Evolutionary conservation across 2,113 vertebrate genomes (phyloP).

Genomic region (Anarrhichthys ocellatus): DNA sequence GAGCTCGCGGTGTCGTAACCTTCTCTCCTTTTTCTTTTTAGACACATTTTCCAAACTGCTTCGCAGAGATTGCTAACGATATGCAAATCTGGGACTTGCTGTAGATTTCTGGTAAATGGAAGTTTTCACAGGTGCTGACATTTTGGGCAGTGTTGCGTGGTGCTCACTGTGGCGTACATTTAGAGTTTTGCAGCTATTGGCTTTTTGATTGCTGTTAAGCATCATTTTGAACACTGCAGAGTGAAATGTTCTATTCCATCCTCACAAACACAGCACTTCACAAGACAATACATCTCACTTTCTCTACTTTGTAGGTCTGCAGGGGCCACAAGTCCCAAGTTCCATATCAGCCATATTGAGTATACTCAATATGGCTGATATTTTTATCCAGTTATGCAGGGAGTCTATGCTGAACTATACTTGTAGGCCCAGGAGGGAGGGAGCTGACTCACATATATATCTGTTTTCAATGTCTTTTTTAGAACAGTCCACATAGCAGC

Average conservation of each 20-base stretch:
- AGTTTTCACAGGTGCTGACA: conserved; percentile 56
- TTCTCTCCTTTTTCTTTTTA: conserved; percentile 17
- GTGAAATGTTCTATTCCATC: conserved; percentile 7
- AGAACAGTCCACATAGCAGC: neutral
- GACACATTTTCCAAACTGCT: conserved; percentile 26
- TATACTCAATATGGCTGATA: neutral
- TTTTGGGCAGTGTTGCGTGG: conserved; percentile 46
- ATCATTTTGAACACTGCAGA: conserved; percentile 13
- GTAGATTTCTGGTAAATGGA: conserved; percentile 30
- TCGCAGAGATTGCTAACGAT: conserved; percentile 44
- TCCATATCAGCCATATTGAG: neutral
- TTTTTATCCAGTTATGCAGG: conserved; percentile 5
- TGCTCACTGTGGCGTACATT: conserved; percentile 44
- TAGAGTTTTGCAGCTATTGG: conserved; percentile 10
- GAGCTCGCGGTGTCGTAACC: conserved; percentile 10
- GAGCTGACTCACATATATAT: conserved; percentile 9
- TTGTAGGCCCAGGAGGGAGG: neutral
- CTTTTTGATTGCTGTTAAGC: conserved; percentile 2
- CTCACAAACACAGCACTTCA: conserved; percentile 14
- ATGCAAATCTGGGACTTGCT: conserved; percentile 45
- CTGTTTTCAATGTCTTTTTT: conserved; percentile 19
- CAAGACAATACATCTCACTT: neutral
- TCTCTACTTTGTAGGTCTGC: neutral
- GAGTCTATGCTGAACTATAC: conserved; percentile 1
- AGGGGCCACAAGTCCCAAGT: neutral